Evolutionary conservation across 2,113 vertebrate genomes (phyloP).

Genomic region (Microtus richardsoni): DNA sequence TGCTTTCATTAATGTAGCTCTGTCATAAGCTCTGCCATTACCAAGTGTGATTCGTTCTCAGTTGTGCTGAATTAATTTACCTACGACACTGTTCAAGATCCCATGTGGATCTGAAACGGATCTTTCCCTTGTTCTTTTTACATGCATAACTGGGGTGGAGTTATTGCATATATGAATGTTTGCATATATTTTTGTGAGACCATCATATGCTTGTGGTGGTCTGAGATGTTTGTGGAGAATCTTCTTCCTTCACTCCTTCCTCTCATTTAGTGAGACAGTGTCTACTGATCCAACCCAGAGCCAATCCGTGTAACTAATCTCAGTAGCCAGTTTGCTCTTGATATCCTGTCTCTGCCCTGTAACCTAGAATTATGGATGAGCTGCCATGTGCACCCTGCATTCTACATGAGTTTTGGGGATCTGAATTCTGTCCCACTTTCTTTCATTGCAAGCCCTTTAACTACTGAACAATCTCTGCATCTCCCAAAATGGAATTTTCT

Average conservation of each 20-base stretch:
- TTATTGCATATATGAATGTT: background rate
- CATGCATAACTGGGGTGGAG: background rate
- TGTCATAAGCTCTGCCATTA: background rate
- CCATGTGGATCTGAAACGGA: background rate
- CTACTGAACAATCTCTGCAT: background rate
- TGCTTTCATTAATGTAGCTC: background rate
- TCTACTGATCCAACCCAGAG: background rate
- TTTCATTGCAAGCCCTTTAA: background rate
- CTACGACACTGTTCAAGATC: background rate
- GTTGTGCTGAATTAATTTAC: background rate
- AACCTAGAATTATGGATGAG: background rate
- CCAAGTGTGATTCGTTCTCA: background rate
- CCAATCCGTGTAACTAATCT: background rate
- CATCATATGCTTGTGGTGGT: background rate
- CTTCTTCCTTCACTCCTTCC: background rate
- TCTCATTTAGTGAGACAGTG: background rate
- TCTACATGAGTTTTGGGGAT: background rate
- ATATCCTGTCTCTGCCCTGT: background rate
- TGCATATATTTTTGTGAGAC: background rate
- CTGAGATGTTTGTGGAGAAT: background rate
- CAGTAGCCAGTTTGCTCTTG: background rate
- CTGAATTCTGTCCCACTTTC: background rate
- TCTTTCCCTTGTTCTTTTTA: background rate
- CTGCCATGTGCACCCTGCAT: background rate
- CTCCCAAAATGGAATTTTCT: background rate